phyloP scores from a whole-genome alignment of 2,888 invertebrate genomes.

The Mechanitis messenoides region DNA sequence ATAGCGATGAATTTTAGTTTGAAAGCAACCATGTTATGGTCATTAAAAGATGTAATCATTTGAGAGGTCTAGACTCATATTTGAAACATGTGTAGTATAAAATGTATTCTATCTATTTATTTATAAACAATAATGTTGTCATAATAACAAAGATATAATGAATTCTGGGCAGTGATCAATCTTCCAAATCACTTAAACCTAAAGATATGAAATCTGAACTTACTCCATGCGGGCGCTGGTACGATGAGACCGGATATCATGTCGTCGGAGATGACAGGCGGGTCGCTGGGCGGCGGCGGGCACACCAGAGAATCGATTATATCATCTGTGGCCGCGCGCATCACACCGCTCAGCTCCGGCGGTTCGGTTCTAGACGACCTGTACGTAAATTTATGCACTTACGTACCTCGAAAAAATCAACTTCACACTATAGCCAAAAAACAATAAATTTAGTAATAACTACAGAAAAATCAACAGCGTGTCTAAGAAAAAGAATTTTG shows the following conservation, averaged over 20 bases:
- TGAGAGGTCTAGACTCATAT: background rate
- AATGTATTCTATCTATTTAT: no score
- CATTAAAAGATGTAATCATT: background rate
- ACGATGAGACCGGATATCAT: slow-evolving; percentile 98
- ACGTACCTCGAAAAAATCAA: background rate
- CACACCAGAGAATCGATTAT: slow-evolving; percentile 97
- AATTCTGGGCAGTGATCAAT: no score
- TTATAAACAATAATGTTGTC: no score
- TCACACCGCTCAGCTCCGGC: slow-evolving; percentile 84
- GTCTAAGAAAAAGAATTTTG: no score
- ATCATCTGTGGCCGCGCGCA: slow-evolving; percentile 93
- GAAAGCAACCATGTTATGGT: slow-evolving; percentile 9
- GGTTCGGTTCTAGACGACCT: slow-evolving; percentile 89
- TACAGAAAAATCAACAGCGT: no score
- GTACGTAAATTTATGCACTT: slow-evolving; percentile 15
- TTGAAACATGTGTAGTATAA: background rate
- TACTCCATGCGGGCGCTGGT: slow-evolving; percentile 96
- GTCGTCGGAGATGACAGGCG: slow-evolving; percentile 94
- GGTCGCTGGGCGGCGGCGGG: slow-evolving; percentile 96
- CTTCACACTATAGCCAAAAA: no score
- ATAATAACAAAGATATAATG: no score
- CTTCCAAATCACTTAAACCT: no score
- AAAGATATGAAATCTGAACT: slow-evolving; percentile 55
- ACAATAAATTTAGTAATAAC: no score
- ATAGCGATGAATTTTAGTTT: slow-evolving; percentile 16